Evolutionary conservation across 2,113 vertebrate genomes (phyloP).

Genomic region (Xenopus borealis): DNA sequence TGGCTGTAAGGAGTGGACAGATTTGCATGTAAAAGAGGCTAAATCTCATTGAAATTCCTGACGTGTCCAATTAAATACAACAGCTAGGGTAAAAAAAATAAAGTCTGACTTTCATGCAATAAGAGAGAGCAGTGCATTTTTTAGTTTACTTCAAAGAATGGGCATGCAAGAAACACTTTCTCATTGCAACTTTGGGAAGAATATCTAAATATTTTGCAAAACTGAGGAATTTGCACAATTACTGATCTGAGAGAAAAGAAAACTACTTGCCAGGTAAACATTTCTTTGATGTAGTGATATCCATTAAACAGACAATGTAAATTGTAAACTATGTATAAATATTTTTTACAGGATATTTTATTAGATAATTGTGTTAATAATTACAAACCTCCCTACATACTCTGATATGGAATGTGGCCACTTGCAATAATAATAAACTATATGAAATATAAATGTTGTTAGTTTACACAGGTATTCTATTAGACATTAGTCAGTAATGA

Average conservation of each 20-base stretch:
- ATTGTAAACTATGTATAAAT: too few species aligned
- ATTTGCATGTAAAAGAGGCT: slow-evolving; percentile 40
- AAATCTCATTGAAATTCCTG: slow-evolving; percentile 36
- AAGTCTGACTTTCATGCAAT: neutral
- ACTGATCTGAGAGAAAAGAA: neutral
- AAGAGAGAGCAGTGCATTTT: neutral
- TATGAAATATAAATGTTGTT: too few species aligned
- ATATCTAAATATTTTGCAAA: neutral
- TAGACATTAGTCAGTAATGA: too few species aligned
- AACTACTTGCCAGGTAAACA: neutral
- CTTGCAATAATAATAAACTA: too few species aligned
- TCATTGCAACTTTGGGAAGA: neutral
- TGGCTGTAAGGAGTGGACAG: slow-evolving; percentile 18
- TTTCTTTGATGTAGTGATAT: neutral
- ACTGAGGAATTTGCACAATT: neutral
- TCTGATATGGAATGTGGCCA: too few species aligned
- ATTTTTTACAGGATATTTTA: too few species aligned
- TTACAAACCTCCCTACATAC: too few species aligned
- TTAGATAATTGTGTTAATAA: too few species aligned
- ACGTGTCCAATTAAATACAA: slow-evolving; percentile 27
- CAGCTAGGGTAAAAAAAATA: slow-evolving; percentile 7
- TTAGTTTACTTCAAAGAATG: neutral
- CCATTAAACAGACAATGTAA: neutral
- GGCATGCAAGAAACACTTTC: neutral
- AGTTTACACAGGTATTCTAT: too few species aligned